Conservation (phyloP, 2,888 invertebrate genomes). For the Metellina segmentata region DNA sequence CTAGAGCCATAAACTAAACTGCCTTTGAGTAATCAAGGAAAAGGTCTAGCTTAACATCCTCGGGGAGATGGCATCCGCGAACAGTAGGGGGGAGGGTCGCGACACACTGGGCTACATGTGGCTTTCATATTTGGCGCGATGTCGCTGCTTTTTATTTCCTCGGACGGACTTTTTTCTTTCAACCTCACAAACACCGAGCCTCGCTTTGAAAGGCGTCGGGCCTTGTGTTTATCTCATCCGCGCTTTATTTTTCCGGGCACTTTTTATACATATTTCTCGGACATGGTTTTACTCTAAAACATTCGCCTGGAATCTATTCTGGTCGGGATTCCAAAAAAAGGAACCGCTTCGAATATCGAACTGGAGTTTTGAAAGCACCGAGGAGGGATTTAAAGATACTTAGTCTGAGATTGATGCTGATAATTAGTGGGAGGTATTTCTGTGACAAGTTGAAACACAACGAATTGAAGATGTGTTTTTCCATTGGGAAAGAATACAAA, state of each 20-base stretch:
- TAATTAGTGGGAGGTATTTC: too few species aligned
- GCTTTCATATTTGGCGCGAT: constrained; percentile 58
- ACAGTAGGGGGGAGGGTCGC: constrained; percentile 17
- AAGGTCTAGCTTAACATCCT: constrained; percentile 68
- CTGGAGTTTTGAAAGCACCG: too few species aligned
- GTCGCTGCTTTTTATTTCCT: constrained; percentile 27
- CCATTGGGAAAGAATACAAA: too few species aligned
- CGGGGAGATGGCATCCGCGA: constrained; percentile 28
- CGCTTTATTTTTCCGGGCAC: not conserved
- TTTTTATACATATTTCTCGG: not conserved
- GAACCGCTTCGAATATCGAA: too few species aligned
- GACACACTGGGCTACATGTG: constrained; percentile 17
- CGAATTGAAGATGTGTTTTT: too few species aligned
- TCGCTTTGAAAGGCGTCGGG: not conserved
- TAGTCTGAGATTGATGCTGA: too few species aligned
- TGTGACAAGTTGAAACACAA: too few species aligned
- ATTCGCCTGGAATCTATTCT: too few species aligned
- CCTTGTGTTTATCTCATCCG: not conserved
- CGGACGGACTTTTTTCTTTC: not conserved
- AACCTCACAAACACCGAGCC: not conserved
- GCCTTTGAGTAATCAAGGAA: constrained; percentile 73
- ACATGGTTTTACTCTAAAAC: too few species aligned
- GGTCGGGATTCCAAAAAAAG: too few species aligned
- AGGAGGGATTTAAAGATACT: too few species aligned
- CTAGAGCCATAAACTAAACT: constrained; percentile 73